phyloP scores from a whole-genome alignment of 1,140 invertebrate genomes.

The Papilio dardanus region DNA sequence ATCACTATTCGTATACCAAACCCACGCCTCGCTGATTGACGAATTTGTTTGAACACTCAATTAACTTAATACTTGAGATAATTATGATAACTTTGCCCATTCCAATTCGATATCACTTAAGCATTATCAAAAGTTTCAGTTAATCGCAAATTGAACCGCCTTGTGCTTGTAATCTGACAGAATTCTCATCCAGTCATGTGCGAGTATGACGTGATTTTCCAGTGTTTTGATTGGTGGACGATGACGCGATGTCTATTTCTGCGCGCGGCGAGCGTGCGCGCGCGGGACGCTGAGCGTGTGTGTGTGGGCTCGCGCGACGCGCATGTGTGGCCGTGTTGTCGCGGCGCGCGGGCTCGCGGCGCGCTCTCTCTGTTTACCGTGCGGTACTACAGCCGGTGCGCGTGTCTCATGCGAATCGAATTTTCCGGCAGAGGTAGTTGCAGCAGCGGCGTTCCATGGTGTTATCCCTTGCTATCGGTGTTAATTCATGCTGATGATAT shows the following conservation, averaged over 20 bases:
- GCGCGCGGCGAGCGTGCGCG: conserved; percentile 65
- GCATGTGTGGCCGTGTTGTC: conserved; percentile 74
- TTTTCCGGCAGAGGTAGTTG: conserved; percentile 71
- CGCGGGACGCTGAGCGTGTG: conserved; percentile 54
- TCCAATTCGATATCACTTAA: conserved; percentile 72
- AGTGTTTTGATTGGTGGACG: conserved; percentile 55
- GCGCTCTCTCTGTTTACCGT: conserved; percentile 77
- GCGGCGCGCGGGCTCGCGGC: conserved; percentile 67
- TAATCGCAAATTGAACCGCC: conserved; percentile 79
- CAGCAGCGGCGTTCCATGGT: conserved; percentile 68
- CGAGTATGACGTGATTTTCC: conserved; percentile 60
- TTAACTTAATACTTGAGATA: conserved; percentile 40
- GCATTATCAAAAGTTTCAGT: conserved; percentile 79
- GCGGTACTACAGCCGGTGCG: conserved; percentile 74
- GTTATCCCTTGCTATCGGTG: conserved; percentile 74
- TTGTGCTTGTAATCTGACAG: conserved; percentile 72
- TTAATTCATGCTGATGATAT: conserved; percentile 60
- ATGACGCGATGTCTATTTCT: conserved; percentile 76
- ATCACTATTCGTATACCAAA: neutral
- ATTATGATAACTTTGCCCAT: conserved; percentile 53
- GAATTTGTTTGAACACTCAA: conserved; percentile 10
- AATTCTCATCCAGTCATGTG: conserved; percentile 62
- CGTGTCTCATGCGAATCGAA: conserved; percentile 65
- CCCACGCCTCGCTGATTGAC: neutral
- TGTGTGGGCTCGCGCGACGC: conserved; percentile 53